Conservation (phyloP, 2,888 invertebrate genomes). For the Leptarthrus brevirostris region DNA sequence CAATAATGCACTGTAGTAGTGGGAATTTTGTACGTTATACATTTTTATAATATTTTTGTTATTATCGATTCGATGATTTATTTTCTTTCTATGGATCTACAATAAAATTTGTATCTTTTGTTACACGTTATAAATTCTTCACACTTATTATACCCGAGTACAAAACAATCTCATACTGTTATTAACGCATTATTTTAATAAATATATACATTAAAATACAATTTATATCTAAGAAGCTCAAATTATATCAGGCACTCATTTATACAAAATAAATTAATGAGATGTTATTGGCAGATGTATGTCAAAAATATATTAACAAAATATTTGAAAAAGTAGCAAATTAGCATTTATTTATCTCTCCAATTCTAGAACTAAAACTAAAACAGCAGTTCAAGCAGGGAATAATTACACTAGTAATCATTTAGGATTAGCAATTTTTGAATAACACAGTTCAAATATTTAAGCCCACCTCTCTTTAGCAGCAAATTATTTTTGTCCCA, state of each 20-base stretch:
- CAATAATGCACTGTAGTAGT: not conserved
- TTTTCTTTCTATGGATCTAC: slow-evolving; percentile 1
- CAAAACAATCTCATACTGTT: not conserved
- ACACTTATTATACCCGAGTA: not conserved
- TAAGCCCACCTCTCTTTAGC: too few relatives aligned
- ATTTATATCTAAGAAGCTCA: slow-evolving; percentile 38
- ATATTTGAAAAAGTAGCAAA: too few relatives aligned
- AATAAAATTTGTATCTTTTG: slow-evolving; percentile 18
- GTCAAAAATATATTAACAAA: not conserved
- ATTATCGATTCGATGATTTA: slow-evolving; percentile 13
- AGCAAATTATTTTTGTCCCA: too few relatives aligned
- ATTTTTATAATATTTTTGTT: not conserved
- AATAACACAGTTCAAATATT: too few relatives aligned
- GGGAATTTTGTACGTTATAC: slow-evolving; percentile 28
- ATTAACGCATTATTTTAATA: not conserved
- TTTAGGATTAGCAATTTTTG: too few relatives aligned
- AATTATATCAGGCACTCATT: slow-evolving; percentile 46
- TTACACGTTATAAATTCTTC: slow-evolving; percentile 28
- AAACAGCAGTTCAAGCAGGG: too few relatives aligned
- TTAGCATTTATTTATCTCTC: too few relatives aligned
- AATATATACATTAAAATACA: not conserved
- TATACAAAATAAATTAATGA: slow-evolving; percentile 30
- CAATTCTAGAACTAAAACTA: too few relatives aligned
- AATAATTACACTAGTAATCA: too few relatives aligned
- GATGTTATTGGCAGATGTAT: slow-evolving; percentile 10